Evolutionary conservation across 2,113 vertebrate genomes (phyloP).

Genomic region (Dicrurus megarhynchus): DNA sequence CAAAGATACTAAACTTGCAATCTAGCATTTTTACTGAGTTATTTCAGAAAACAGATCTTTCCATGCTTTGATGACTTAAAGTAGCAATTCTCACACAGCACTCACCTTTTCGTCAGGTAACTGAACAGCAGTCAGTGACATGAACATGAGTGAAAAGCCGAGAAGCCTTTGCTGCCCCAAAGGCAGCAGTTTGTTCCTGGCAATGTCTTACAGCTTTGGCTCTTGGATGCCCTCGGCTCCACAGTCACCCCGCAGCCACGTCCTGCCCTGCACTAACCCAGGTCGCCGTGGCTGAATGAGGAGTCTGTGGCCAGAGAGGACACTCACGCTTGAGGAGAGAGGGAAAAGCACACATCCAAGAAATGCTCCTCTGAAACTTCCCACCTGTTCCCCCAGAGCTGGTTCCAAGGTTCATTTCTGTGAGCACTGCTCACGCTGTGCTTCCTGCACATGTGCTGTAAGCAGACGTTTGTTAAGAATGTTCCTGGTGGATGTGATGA

Average conservation of each 20-base stretch:
- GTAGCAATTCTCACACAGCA: background rate
- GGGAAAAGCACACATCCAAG: background rate
- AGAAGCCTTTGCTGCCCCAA: background rate
- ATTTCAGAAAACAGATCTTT: background rate
- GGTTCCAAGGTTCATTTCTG: background rate
- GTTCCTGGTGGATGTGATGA: background rate
- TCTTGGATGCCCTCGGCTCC: background rate
- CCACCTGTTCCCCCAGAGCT: background rate
- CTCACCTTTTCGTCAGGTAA: background rate
- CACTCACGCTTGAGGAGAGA: background rate
- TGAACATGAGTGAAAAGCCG: background rate
- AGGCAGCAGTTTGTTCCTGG: background rate
- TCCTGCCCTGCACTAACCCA: background rate
- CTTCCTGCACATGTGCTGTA: background rate
- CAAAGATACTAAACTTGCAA: background rate
- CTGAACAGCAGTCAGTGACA: background rate
- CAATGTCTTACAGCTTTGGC: background rate
- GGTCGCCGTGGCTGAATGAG: background rate
- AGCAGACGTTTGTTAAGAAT: rapidly evolving
- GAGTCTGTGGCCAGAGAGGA: background rate
- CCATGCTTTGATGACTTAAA: background rate
- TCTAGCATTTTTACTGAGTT: background rate
- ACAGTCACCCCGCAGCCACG: rapidly evolving
- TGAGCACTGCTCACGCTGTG: background rate
- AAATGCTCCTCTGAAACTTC: background rate